Evolutionary conservation across 2,888 invertebrate species (phyloP), one percentile per base, ranked within the genome.

Genomic region (Pharmacophagus antenor): DNA sequence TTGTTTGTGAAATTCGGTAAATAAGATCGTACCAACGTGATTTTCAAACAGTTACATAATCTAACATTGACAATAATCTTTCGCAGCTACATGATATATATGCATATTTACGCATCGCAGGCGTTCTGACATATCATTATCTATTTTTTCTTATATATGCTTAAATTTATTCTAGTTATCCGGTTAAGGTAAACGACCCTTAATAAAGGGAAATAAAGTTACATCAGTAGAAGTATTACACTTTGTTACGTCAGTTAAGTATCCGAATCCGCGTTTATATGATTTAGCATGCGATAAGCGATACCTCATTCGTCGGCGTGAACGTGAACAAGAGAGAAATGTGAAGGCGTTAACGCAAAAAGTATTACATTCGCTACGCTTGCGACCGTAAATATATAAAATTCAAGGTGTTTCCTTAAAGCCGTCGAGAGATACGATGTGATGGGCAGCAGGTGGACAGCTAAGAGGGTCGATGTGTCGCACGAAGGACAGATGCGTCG

Each of bases 401-500:
- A 59, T 59, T 55, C 46, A 57, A 59, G 56, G 60, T 64, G 25
- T 61, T 59, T 56, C 65, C 64, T 63, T 65, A 65, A 66, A 63
- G 48, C 61, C 66, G 56, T 61, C 54, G 46, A 48, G 23, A 54
- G 41, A 22, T 47, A 55, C 37, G 48, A 48, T 41, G 25, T 71
- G 67, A 68, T 73, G 71, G 79, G 82, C 70, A 77, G 76, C 84
- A 84, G 58, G 58, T 58, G 58, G 76, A 70, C 70, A 65, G 69
- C 62, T 66, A 67, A 49, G 42, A 73, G 74, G 77, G 74, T 74
- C 77, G 74, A 79, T 76, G 79, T 73, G 81, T 82, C 77, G 78
- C 73, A 66, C 63, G 60, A 65, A 62, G 68, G 67, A 70, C 74
- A 76, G 76, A 74, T 77, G 75, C 52, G 73, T 44, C 58, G 56